phyloP scores from a whole-genome alignment of 2,113 vertebrate genomes.

The Canis aureus region DNA sequence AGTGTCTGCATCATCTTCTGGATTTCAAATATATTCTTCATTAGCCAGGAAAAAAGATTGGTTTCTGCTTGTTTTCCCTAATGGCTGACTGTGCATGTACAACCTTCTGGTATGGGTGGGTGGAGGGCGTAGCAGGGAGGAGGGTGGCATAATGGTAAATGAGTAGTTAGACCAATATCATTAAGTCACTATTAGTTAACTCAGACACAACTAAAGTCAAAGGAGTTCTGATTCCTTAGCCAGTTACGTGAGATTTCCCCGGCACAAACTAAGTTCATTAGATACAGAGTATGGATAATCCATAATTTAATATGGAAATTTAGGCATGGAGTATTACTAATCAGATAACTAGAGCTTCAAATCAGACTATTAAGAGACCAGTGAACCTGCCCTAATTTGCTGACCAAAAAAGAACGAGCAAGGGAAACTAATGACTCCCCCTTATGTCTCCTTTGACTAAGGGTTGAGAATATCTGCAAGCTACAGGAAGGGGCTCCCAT shows the following conservation, averaged over 20 bases:
- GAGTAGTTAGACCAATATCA: neutral
- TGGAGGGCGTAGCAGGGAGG: fast-evolving
- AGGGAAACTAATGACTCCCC: neutral
- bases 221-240: neutral
- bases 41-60: neutral
- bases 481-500: neutral
- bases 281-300: slow-evolving; percentile 29
- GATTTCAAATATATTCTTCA: neutral
- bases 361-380: slow-evolving; percentile 26
- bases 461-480: neutral
- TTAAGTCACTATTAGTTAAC: slow-evolving; percentile 39
- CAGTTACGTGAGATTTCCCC: neutral
- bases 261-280: slow-evolving; percentile 38
- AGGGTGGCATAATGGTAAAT: neutral
- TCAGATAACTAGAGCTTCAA: slow-evolving; percentile 51
- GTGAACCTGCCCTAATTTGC: neutral
- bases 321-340: neutral
- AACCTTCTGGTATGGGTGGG: neutral
- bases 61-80: neutral
- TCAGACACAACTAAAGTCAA: slow-evolving; percentile 49
- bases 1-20: neutral
- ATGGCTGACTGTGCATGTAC: fast-evolving
- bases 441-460: neutral
- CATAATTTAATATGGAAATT: slow-evolving; percentile 54
- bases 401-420: neutral